Evolutionary conservation across 2,113 vertebrate genomes (phyloP).

Genomic region (Petrocephalus zakoni): DNA sequence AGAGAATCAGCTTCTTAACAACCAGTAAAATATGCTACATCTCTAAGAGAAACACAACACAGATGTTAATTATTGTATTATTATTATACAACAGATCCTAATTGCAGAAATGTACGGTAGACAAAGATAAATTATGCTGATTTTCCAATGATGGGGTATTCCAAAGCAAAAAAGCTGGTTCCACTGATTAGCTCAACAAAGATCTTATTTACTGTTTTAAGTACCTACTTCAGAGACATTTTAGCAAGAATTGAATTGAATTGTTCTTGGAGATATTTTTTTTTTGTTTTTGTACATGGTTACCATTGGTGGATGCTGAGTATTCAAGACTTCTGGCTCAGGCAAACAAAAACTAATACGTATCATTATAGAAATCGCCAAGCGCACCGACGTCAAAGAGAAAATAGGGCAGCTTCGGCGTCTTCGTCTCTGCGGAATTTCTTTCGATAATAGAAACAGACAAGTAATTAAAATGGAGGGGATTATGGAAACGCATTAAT

Average conservation of each 20-base stretch:
- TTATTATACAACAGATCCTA: not conserved
- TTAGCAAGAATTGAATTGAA: no score
- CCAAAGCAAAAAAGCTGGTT: not conserved
- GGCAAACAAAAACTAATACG: conserved; percentile 25
- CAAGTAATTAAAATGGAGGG: conserved; percentile 27
- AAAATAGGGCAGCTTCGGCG: conserved; percentile 12
- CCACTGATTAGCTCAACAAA: not conserved
- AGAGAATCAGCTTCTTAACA: not conserved
- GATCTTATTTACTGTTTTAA: conserved; percentile 7
- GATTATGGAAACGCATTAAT: conserved; percentile 13
- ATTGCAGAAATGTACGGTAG: not conserved
- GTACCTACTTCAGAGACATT: not conserved
- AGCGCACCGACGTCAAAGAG: conserved; percentile 12
- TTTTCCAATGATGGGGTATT: not conserved
- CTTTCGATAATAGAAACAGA: conserved; percentile 20
- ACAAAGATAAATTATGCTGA: conserved; percentile 2
- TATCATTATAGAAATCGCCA: conserved; percentile 27
- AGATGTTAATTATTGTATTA: conserved; percentile 8
- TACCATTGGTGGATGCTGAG: not conserved
- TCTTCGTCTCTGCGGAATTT: conserved; percentile 18
- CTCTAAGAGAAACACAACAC: not conserved
- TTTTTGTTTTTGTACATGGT: not conserved
- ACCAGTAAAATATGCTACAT: not conserved
- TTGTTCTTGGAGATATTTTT: not conserved
- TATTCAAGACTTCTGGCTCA: conserved; percentile 27